Conservation (phyloP, 2,113 vertebrate genomes). For the Cheirogaleus medius region DNA sequence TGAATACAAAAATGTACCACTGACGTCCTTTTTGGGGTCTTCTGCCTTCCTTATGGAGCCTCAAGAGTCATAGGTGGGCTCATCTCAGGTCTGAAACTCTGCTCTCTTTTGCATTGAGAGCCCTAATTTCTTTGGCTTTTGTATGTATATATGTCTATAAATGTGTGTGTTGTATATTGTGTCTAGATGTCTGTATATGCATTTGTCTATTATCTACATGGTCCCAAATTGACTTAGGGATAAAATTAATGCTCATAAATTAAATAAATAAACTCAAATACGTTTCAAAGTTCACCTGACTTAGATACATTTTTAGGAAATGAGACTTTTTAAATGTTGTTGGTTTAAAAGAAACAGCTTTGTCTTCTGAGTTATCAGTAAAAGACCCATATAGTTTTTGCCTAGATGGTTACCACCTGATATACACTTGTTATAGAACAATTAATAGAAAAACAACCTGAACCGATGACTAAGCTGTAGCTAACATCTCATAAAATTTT, state of each 20-base stretch:
- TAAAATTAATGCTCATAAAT: background rate
- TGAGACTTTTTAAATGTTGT: background rate
- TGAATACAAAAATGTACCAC: background rate
- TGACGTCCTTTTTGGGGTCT: background rate
- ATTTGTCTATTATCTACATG: background rate
- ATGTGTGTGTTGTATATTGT: background rate
- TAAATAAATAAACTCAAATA: background rate
- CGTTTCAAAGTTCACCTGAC: background rate
- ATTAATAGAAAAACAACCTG: background rate
- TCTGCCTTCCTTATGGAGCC: background rate
- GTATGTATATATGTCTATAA: background rate
- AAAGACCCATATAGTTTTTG: background rate
- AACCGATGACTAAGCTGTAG: background rate
- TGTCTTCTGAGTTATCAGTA: background rate
- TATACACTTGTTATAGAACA: background rate
- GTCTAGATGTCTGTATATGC: background rate
- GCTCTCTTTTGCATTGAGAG: background rate
- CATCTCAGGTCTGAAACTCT: background rate
- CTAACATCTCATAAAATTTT: background rate
- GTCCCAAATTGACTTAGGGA: background rate
- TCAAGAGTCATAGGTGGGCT: background rate
- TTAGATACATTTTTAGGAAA: background rate
- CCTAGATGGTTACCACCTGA: background rate
- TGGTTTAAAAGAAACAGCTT: background rate
- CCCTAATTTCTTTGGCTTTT: background rate